A percentile compares a stretch with the other conserved stretches of the same genome.
These are phyloP conservation scores for Baronia brevicornis DNA, from an alignment of 2,888 invertebrate species.

Conservation along the genomic window DNA sequence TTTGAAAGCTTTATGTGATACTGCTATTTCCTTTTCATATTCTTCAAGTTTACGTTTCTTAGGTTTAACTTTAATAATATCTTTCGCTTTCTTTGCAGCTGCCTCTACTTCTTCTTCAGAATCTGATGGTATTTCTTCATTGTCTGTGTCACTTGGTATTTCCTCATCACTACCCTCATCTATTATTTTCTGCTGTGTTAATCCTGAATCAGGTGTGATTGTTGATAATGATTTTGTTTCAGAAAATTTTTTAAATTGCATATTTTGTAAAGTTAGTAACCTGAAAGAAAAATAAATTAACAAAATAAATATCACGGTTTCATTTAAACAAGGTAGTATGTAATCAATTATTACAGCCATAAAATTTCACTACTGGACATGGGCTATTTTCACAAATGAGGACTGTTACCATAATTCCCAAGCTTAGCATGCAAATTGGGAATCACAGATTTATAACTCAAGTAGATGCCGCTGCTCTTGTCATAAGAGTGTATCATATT, in stretches of 20 bases:
- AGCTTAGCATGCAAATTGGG: too few relatives aligned
- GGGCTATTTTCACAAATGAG: too few relatives aligned
- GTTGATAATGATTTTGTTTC: conserved; percentile 78
- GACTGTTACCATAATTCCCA: too few relatives aligned
- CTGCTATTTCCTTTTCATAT: conserved; percentile 74
- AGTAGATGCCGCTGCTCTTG: too few relatives aligned
- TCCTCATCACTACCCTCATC: conserved; percentile 54
- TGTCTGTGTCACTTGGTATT: conserved; percentile 70
- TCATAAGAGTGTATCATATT: too few relatives aligned
- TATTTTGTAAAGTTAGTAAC: conserved; percentile 49
- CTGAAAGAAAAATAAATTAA: conserved; percentile 49
- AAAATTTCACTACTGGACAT: too few relatives aligned
- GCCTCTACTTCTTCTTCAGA: conserved; percentile 59
- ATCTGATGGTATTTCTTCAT: conserved; percentile 81
- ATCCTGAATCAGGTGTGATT: conserved; percentile 25
- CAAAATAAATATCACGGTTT: conserved; percentile 1
- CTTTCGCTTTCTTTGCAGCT: conserved; percentile 22
- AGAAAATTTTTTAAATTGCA: conserved; percentile 77
- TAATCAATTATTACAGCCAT: neutral
- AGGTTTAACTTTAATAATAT: conserved; percentile 22
- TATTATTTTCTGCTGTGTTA: conserved; percentile 20
- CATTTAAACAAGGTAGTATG: conserved; percentile 3
- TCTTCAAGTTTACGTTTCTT: conserved; percentile 76
- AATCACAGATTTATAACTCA: too few relatives aligned
- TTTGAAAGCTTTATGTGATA: conserved; percentile 76